Evolutionary conservation across 30 jellyfish, hydroid and myxozoan genomes (phyloP).

Genomic region (Aurelia sp.): DNA sequence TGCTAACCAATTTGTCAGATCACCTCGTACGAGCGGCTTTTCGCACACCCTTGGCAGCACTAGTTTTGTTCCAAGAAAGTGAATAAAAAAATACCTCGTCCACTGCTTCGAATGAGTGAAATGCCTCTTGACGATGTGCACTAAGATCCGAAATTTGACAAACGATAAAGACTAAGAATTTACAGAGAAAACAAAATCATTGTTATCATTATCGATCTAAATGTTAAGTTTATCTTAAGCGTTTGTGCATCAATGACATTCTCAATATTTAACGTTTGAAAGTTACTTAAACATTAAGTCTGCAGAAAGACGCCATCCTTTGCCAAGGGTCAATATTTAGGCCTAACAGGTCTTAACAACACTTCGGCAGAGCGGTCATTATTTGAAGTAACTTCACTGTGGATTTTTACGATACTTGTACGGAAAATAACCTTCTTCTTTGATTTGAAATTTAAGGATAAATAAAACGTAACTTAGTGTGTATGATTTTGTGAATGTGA

Average conservation of each 20-base stretch:
- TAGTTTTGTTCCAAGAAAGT: no score
- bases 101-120: no score
- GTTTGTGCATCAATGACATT: neutral
- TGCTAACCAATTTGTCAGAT: slow-evolving; percentile 15
- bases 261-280: neutral
- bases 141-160: neutral
- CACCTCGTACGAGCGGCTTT: neutral
- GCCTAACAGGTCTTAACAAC: slow-evolving; percentile 61
- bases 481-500: no score
- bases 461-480: no score
- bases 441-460: no score
- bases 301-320: slow-evolving; percentile 13
- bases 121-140: neutral
- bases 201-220: neutral
- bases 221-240: neutral
- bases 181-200: slow-evolving; percentile 4
- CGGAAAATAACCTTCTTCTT: no score
- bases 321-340: slow-evolving; percentile 47
- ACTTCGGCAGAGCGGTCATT: slow-evolving; percentile 31
- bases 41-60: no score
- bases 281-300: slow-evolving; percentile 10
- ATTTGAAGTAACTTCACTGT: no score
- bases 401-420: no score
- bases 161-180: neutral
- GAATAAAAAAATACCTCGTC: neutral